phyloP scores from a whole-genome alignment of 2,888 invertebrate species.

The Orchestes rusci region DNA sequence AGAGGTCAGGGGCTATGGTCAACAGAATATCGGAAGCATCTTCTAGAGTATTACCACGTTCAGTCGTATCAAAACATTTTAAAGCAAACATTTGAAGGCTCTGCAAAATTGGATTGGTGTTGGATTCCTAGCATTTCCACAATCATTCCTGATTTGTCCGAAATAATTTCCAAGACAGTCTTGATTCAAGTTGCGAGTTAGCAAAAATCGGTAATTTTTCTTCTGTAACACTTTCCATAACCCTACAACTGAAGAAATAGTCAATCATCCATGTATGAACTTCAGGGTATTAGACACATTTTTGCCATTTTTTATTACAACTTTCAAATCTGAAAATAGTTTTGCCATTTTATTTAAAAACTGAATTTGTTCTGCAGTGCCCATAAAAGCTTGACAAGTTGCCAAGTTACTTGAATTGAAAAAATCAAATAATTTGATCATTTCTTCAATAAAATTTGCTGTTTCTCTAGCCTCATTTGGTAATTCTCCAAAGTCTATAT shows the following conservation, averaged over 20 bases:
- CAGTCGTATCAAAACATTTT: slow-evolving; percentile 16
- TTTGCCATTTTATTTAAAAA: slow-evolving; percentile 5
- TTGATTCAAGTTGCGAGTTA: too few relatives aligned
- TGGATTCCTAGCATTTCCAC: slow-evolving; percentile 22
- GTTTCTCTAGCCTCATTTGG: too few relatives aligned
- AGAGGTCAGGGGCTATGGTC: slow-evolving; percentile 15
- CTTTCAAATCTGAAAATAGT: slow-evolving; percentile 1
- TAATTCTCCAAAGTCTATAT: too few relatives aligned
- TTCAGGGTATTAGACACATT: slow-evolving; percentile 8
- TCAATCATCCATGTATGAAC: slow-evolving; percentile 7
- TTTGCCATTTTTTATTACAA: neutral
- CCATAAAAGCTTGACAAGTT: slow-evolving; percentile 8
- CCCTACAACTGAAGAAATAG: slow-evolving; percentile 5
- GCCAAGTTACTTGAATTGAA: slow-evolving; percentile 7
- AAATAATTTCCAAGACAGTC: slow-evolving; percentile 22
- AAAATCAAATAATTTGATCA: slow-evolving; percentile 2
- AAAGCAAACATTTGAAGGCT: slow-evolving; percentile 24
- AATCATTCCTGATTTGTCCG: slow-evolving; percentile 22
- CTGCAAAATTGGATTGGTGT: slow-evolving; percentile 24
- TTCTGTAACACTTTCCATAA: slow-evolving; percentile 5
- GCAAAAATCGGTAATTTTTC: slow-evolving; percentile 5
- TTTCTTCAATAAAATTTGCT: slow-evolving; percentile 5
- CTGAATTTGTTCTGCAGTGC: neutral
- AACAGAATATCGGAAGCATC: slow-evolving; percentile 22
- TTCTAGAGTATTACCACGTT: slow-evolving; percentile 21